Evolutionary conservation across 2,888 invertebrate species (phyloP).

Genomic region (Prosapia bicincta): DNA sequence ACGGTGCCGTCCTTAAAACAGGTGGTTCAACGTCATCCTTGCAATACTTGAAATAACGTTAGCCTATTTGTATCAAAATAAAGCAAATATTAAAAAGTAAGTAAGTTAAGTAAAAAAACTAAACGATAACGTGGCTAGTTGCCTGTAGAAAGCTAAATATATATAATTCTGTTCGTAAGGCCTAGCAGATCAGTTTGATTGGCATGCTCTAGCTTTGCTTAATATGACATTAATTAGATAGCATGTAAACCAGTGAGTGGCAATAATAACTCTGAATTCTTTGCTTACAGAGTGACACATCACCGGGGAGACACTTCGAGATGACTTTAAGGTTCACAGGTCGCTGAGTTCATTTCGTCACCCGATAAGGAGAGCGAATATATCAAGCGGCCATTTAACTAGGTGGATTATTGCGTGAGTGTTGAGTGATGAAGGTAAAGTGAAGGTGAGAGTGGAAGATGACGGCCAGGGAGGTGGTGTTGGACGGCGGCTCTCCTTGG

Average conservation of each 20-base stretch:
- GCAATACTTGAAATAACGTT: too few relatives aligned
- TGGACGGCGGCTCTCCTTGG: slow-evolving; percentile 83
- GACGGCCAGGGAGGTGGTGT: slow-evolving; percentile 68
- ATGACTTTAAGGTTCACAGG: background rate
- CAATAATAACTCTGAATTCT: too few relatives aligned
- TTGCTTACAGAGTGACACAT: background rate
- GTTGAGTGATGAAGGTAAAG: background rate
- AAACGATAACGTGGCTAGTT: too few relatives aligned
- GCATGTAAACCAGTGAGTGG: background rate
- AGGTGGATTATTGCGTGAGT: background rate
- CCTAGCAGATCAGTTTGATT: too few relatives aligned
- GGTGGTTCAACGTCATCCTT: too few relatives aligned
- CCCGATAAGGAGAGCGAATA: background rate
- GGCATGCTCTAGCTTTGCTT: too few relatives aligned
- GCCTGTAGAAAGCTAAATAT: too few relatives aligned
- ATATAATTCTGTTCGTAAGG: too few relatives aligned
- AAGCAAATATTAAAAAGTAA: too few relatives aligned
- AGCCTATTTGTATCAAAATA: too few relatives aligned
- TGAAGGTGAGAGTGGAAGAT: slow-evolving; percentile 44
- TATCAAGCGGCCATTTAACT: background rate
- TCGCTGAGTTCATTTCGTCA: background rate
- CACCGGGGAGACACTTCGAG: background rate
- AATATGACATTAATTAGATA: background rate
- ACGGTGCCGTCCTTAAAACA: too few relatives aligned
- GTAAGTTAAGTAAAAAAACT: too few relatives aligned